Conservation (phyloP, 2,113 vertebrate genomes). For the Xenotilapia leptura region DNA sequence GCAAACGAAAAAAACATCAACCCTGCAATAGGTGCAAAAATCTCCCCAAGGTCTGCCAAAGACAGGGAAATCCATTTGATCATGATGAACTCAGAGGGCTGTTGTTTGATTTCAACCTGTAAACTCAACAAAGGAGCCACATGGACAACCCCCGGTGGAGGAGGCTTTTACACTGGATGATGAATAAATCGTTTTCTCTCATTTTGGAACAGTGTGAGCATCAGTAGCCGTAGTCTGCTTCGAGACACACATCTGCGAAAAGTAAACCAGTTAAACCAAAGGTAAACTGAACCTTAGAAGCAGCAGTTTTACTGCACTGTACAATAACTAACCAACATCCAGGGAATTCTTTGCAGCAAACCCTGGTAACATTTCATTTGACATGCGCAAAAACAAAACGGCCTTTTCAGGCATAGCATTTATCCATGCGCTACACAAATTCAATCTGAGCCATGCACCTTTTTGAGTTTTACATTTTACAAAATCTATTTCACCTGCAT, state of each 20-base stretch:
- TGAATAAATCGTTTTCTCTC: neutral
- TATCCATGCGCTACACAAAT: neutral
- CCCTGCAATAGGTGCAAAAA: conserved; percentile 43
- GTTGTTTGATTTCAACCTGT: conserved; percentile 19
- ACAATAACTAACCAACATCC: neutral
- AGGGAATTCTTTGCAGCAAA: neutral
- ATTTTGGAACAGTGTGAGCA: neutral
- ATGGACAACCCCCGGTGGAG: neutral
- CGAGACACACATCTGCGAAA: neutral
- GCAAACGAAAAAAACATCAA: conserved; percentile 43
- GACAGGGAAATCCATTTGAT: conserved; percentile 47
- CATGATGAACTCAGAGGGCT: conserved; percentile 48
- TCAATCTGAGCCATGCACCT: neutral
- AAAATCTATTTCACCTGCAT: neutral
- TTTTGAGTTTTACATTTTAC: neutral
- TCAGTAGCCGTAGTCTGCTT: neutral
- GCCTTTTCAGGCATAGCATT: neutral
- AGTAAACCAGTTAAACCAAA: neutral
- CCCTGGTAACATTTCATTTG: neutral
- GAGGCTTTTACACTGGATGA: neutral
- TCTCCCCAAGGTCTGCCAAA: conserved; percentile 43
- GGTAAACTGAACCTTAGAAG: neutral
- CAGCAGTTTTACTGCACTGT: neutral
- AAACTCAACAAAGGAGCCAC: conserved; percentile 7
- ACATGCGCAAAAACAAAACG: neutral